A percentile compares a stretch with the other conserved stretches of the same genome.
These are phyloP conservation scores for Gonioctena quinquepunctata DNA, from an alignment of 1,140 invertebrate species.

Conservation along the genomic window DNA sequence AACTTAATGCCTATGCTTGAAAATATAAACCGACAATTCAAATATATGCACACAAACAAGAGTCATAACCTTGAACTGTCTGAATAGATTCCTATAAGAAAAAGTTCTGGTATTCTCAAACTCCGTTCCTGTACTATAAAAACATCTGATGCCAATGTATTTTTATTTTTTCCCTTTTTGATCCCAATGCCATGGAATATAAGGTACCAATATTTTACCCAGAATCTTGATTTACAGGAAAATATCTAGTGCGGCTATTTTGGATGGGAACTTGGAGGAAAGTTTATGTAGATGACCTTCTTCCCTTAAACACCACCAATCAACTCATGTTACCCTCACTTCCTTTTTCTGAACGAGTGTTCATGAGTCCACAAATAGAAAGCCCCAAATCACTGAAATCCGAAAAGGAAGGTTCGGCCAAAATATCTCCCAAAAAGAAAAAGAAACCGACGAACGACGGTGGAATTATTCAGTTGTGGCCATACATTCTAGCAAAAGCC, in stretches of 20 bases:
- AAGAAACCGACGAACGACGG: neutral
- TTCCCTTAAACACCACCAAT: constrained; percentile 40
- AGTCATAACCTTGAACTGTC: too few species aligned
- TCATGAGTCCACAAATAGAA: neutral
- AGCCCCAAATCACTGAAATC: neutral
- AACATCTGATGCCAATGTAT: too few species aligned
- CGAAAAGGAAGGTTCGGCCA: neutral
- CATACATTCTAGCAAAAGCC: constrained; percentile 47
- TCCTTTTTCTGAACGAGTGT: neutral
- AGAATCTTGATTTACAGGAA: too few species aligned
- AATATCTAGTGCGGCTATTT: constrained; percentile 47
- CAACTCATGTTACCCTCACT: constrained; percentile 39
- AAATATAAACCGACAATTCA: too few species aligned
- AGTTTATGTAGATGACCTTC: constrained; percentile 44
- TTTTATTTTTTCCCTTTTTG: too few species aligned
- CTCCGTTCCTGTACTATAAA: too few species aligned
- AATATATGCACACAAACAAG: too few species aligned
- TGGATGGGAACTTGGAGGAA: constrained; percentile 50
- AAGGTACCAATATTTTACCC: too few species aligned
- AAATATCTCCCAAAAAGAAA: constrained; percentile 3
- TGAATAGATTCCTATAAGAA: too few species aligned
- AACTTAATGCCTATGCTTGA: too few species aligned
- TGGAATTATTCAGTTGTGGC: constrained; percentile 40
- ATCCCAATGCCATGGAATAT: too few species aligned
- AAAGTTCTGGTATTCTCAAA: too few species aligned